phyloP scores from a whole-genome alignment of 2,113 vertebrate genomes.

The Trogon surrucura region DNA sequence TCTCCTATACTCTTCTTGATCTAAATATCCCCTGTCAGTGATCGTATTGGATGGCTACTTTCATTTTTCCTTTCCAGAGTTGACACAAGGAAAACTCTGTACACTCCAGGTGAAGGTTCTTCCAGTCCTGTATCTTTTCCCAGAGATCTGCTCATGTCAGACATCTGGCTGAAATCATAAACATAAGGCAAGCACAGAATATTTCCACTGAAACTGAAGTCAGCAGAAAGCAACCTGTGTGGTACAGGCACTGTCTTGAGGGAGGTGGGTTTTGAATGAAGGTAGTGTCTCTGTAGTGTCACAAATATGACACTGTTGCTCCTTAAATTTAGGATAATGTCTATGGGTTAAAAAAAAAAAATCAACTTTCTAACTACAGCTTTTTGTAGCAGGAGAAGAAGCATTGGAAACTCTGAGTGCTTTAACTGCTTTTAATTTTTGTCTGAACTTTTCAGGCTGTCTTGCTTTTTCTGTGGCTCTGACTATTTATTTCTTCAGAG shows the following conservation, averaged over 20 bases:
- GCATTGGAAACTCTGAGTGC: not conserved
- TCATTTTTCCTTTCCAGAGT: not conserved
- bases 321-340: not conserved
- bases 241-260: not conserved
- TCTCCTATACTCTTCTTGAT: not conserved
- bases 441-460: not conserved
- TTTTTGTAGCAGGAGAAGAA: not conserved
- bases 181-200: not conserved
- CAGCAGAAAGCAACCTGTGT: not conserved
- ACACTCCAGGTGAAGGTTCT: not conserved
- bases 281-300: not conserved
- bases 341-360: not conserved
- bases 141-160: not conserved
- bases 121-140: not conserved
- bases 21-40: not conserved
- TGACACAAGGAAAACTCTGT: not conserved
- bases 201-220: not conserved
- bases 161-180: accelerated
- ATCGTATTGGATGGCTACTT: not conserved
- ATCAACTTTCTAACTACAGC: not conserved
- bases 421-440: not conserved
- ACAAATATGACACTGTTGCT: not conserved
- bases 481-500: not conserved
- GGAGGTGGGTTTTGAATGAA: not conserved
- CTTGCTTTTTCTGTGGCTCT: not conserved